These are phyloP conservation scores for Sacculina carcini DNA, from an alignment of 2,888 invertebrate genomes.

Conservation along the genomic window DNA sequence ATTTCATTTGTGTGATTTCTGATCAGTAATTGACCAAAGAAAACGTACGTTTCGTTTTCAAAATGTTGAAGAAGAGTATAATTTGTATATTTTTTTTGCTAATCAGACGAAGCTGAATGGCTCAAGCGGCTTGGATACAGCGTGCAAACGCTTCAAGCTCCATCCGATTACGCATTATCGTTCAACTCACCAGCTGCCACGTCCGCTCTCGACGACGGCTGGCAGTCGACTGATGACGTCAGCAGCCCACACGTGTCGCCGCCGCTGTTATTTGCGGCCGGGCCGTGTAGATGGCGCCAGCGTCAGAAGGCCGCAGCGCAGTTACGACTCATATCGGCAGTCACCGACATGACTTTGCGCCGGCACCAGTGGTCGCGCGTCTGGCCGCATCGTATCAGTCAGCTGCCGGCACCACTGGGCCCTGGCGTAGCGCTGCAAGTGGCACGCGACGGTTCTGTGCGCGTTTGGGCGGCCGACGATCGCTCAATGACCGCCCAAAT, in stretches of 20 bases:
- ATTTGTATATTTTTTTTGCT: neutral
- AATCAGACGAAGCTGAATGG: slow-evolving; percentile 31
- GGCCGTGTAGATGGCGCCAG: slow-evolving; percentile 10
- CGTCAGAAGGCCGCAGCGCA: slow-evolving; percentile 48
- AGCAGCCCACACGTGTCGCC: slow-evolving; percentile 26
- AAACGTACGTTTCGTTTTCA: too few species aligned
- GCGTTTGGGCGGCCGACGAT: slow-evolving; percentile 60
- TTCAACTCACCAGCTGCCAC: slow-evolving; percentile 7
- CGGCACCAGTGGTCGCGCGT: slow-evolving; percentile 34
- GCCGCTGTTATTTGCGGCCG: slow-evolving; percentile 26
- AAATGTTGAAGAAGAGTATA: too few species aligned
- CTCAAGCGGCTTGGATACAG: slow-evolving; percentile 58
- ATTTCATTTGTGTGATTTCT: too few species aligned
- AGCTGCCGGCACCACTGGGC: slow-evolving; percentile 29
- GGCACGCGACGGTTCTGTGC: slow-evolving; percentile 48
- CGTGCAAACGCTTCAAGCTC: slow-evolving; percentile 46
- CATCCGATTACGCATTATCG: neutral
- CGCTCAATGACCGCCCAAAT: slow-evolving; percentile 75
- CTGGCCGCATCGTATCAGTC: slow-evolving; percentile 18
- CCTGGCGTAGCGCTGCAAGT: slow-evolving; percentile 57
- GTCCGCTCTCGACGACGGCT: slow-evolving; percentile 10
- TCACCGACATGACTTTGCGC: slow-evolving; percentile 57
- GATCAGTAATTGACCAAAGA: too few species aligned
- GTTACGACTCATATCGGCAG: slow-evolving; percentile 54
- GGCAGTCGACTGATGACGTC: slow-evolving; percentile 28